Base-by-base conservation (phyloP, 2,888 invertebrate species). In the Epistrophe eligans region DNA sequence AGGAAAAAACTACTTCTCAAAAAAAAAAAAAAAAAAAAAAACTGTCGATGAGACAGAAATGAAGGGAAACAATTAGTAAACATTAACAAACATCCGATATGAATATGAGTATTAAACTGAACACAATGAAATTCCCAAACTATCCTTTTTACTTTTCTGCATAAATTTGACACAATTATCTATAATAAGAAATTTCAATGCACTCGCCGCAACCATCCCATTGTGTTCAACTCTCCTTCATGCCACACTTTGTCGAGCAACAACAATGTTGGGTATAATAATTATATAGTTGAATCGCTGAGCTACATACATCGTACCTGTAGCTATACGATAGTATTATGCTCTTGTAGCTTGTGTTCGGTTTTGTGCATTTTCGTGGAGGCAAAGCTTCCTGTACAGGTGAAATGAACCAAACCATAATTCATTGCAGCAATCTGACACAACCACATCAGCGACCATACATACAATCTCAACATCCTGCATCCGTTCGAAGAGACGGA, bases 401-500 rank as follows among this genome's bases (percentile, higher is more conserved):
- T 82, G 77, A 77, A 66, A 82, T 71, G 66, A 72, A 72, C 71
- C 58, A 50, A 62, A 62, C 70, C 66, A 82, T 82, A 72, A 82
- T 82, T 82, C 82, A 77, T 82, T 72, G 72, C 71, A 72, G 35
- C 64, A 82, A 82, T 82, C 82, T 77, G 82, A 72, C 82, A 77
- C 60, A 71, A 72, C 82, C 82, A 72, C 77, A 82, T 82, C 77
- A 82, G 77, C 64, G 57, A 62, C 70, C 66, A 50, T 66, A 77
- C 24, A n/a, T n/a, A 24, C 71, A 72, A 77, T 82, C 77, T 77
- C 50, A 77, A 77, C 82, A 77, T 82, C 82, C 82, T 77, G 82
- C 72, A 64, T 55, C 77, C 40, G 64, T 66, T 50, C 58, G 66
- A 58, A 43, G 77, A 82, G 64, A 64, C 43, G 58, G 64, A 77